phyloP scores from a whole-genome alignment of 2,888 invertebrate genomes.

The Heliothis peltigera region DNA sequence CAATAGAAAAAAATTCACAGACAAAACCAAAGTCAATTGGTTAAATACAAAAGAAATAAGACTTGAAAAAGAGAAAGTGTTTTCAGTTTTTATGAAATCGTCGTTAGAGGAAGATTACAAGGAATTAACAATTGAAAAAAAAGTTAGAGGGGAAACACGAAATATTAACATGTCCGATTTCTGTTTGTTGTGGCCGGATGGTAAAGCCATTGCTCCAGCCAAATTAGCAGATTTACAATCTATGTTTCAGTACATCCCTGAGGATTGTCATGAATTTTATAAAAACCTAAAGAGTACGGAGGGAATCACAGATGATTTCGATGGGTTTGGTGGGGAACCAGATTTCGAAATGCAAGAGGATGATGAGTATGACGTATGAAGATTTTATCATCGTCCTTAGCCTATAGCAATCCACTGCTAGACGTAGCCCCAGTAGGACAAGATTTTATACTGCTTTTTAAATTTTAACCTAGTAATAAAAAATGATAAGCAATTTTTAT shows the following conservation, averaged over 20 bases:
- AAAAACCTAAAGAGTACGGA: not conserved
- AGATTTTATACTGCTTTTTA: no score
- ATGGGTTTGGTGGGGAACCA: conserved; percentile 26
- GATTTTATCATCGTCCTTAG: no score
- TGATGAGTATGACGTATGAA: no score
- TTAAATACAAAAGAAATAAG: conserved; percentile 24
- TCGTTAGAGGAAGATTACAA: no score
- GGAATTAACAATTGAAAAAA: conserved; percentile 15
- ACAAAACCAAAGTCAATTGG: conserved; percentile 20
- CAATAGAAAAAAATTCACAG: conserved; percentile 23
- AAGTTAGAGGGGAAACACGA: conserved; percentile 6
- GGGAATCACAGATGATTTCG: conserved; percentile 21
- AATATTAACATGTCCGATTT: conserved; percentile 24
- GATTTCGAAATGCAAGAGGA: no score
- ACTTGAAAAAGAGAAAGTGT: no score
- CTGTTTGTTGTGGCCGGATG: conserved; percentile 28
- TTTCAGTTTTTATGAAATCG: no score
- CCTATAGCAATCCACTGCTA: no score
- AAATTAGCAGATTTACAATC: conserved; percentile 29
- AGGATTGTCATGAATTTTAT: no score
- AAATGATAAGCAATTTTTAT: no score
- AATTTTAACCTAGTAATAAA: no score
- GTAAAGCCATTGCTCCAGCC: conserved; percentile 24
- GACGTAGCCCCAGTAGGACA: no score
- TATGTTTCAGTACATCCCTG: not conserved